A percentile compares a stretch with the other conserved stretches of the same genome.
Conservation (phyloP, 2,113 vertebrate species). For the Catagonus wagneri region DNA sequence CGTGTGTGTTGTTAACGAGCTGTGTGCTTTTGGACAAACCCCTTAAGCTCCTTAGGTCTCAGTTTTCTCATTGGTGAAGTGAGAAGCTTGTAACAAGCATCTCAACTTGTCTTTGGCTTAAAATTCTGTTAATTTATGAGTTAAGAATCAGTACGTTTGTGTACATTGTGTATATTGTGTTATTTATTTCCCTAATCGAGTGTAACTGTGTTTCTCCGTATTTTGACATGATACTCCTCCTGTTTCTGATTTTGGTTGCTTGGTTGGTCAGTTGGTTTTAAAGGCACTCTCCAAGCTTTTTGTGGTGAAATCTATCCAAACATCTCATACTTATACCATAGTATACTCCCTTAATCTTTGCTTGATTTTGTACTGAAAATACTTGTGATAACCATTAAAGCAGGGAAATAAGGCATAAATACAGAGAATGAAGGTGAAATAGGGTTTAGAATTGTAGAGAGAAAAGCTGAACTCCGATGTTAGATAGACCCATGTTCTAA, state of each 20-base stretch:
- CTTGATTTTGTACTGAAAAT: constrained; percentile 13
- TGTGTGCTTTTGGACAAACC: not conserved
- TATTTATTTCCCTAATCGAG: not conserved
- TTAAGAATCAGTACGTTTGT: not conserved
- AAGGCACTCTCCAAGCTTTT: not conserved
- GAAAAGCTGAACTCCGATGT: not conserved
- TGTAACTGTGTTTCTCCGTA: not conserved
- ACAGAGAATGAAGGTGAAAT: not conserved
- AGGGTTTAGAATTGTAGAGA: not conserved
- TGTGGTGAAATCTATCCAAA: not conserved
- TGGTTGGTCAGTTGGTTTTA: constrained; percentile 7
- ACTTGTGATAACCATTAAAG: not conserved
- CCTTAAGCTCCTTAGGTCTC: not conserved
- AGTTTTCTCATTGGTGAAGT: not conserved
- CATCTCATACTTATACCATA: not conserved
- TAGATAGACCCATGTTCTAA: not conserved
- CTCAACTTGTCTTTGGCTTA: not conserved
- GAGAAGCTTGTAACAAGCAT: not conserved
- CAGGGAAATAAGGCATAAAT: not conserved
- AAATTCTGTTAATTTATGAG: not conserved
- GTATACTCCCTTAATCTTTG: not conserved
- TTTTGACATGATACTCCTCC: not conserved
- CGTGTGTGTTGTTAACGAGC: not conserved
- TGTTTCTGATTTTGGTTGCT: constrained; percentile 51
- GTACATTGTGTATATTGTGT: not conserved